Conservation (phyloP, 2,113 vertebrate genomes). For the Lutjanus erythropterus region DNA sequence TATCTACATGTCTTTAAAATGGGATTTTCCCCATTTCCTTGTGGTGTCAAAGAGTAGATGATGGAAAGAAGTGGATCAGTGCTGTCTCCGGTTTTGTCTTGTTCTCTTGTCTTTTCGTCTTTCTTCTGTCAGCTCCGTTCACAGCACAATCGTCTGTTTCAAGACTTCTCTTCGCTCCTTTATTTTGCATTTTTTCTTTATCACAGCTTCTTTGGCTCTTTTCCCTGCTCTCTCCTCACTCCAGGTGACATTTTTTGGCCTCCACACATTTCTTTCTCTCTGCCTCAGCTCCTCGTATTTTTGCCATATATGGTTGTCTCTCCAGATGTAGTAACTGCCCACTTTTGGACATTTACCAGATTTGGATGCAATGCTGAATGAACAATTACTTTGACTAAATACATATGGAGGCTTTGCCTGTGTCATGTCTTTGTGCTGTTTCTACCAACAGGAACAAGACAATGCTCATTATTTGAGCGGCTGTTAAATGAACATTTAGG, state of each 20-base stretch:
- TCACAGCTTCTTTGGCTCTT: slow-evolving; percentile 47
- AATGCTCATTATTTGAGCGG: slow-evolving; percentile 2
- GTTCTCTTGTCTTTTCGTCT: slow-evolving; percentile 22
- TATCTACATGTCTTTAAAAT: slow-evolving; percentile 5
- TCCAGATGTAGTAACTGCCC: slow-evolving; percentile 67
- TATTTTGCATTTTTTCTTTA: slow-evolving; percentile 48
- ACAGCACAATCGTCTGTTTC: background rate
- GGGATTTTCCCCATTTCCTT: slow-evolving; percentile 35
- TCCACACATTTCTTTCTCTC: slow-evolving; percentile 61
- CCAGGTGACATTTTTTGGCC: slow-evolving; percentile 74
- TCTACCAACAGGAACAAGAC: slow-evolving; percentile 17
- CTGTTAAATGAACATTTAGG: slow-evolving; percentile 7
- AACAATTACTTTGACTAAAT: slow-evolving; percentile 64
- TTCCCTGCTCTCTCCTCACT: slow-evolving; percentile 58
- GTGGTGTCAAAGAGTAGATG: slow-evolving; percentile 12
- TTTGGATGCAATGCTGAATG: slow-evolving; percentile 62
- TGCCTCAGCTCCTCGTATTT: slow-evolving; percentile 60
- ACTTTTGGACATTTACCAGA: slow-evolving; percentile 73
- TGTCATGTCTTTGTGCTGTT: slow-evolving; percentile 36
- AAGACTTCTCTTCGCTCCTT: background rate
- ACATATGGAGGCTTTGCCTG: slow-evolving; percentile 55
- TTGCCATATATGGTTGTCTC: slow-evolving; percentile 79
- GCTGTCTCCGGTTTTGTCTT: background rate
- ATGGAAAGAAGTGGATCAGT: slow-evolving; percentile 18
- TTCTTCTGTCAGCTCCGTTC: slow-evolving; percentile 21